Base-by-base conservation (phyloP, 1,140 invertebrate genomes). In the Monomorium pharaonis region DNA sequence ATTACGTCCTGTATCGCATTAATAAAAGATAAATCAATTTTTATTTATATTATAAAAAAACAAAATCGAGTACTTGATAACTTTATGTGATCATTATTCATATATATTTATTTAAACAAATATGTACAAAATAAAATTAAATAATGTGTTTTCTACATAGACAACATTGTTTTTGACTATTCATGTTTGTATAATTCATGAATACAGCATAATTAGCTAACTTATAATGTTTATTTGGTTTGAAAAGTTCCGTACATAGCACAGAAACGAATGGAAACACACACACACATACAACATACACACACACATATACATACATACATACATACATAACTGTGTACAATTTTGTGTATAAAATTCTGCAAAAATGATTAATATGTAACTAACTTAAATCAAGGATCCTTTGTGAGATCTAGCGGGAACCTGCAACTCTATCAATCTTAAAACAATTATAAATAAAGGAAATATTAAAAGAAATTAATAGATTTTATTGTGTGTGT, bases 41-140 rank as follows among this genome's bases (percentile, higher is more conserved):
- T 9, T 44, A 67, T n/a, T n/a, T n/a, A n/a, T n/a, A 60, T 47
- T 65, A 69, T 62, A 62, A 42, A 77, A 42, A 83, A 18, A 33
- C 54, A 74, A 47, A 85, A 30, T n/a, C 33, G 58, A 67, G 14
- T 18, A 78, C 16, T 42, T 27, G 58, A 65, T 88, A 70, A 75
- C 86, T 89, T 92, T 86, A 91, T 93, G 91, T 94, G 92, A 93
- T 94, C 93, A 78, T 69, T 54, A 54, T 56, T 44, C n/a, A n/a
- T n/a, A n/a, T 91, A 85, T 94, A 93, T 93, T 93, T 94, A 93
- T 93, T 94, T 92, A 86, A 93, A 86, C 44, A 90, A 86, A 89
- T 88, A 74, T 86, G 72, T 89, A 84, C 76, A 89, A 81, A 78
- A 85, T 88, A 86, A 77, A 67, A 67, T 10, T 84, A 76, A 86